Base-by-base conservation (phyloP, 53 echinoderm and acorn worm genomes). In the Paelopatides confundens region DNA sequence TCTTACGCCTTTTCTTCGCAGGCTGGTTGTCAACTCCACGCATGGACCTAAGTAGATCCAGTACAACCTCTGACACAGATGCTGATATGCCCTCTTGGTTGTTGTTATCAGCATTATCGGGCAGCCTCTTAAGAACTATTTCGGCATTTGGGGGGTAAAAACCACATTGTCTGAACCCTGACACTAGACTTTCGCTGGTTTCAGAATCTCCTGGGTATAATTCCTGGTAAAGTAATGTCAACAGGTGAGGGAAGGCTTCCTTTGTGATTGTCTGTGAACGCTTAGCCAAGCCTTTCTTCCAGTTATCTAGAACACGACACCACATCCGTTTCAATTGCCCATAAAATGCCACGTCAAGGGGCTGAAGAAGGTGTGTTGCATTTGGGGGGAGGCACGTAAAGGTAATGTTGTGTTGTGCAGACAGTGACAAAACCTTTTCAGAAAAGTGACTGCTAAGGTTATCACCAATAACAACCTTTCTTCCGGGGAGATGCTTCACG, bases 281-380 rank as follows among this genome's bases (percentile, higher is more conserved):
- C 39, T 30, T 71, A 71, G 33, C 40, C 36, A 36, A 39, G 71
- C 71, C 39, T 39, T 35, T 71, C 39, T 84, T 65, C 85, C 85
- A 63, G 43, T 50, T 36, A 38, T 50, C 51, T 62, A 65, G 52
- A 3, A 84, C 36, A 21, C 85, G 63, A 47, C 85, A 6, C 85
- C 85, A 85, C 31, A 67, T 67, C 35, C 48, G 26, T 50, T 84
- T 84, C 85, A 68, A 47, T 38, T 40, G 68, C 48, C 69, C 85
- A 85, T 39, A 85, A 58, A 66, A 85, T 21, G 85, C 85, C 69
- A 85, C 85, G 53, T 85, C 85, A 5, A 85, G 38, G 35, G 85
- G 85, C 68, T 85, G 85, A 39, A 85, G 69, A 67, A 85, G 69
- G 53, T 68, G 85, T 43, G 85, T 85, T 43, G 66, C 47, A 85